Conservation (phyloP, 2,888 invertebrate genomes). For the Digitonthophagus gazella region DNA sequence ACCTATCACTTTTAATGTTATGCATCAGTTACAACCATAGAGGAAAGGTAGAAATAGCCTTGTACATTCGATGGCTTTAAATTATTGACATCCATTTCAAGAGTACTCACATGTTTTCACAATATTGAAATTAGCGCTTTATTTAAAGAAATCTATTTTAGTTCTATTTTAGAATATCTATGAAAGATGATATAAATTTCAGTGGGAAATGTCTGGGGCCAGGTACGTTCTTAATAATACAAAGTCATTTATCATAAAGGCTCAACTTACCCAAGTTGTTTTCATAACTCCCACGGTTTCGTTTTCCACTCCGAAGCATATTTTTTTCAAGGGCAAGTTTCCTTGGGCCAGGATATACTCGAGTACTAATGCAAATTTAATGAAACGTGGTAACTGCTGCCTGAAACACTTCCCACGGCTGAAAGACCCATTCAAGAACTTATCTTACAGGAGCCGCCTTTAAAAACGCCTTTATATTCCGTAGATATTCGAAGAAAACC, state of each 20-base stretch:
- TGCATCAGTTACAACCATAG: too few species aligned
- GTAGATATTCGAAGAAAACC: neutral
- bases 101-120: too few species aligned
- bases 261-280: neutral
- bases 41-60: too few species aligned
- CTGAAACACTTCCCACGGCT: neutral
- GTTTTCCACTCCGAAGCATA: neutral
- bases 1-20: too few species aligned
- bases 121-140: too few species aligned
- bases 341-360: neutral
- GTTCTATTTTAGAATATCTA: neutral
- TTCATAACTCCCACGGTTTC: neutral
- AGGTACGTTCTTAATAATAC: neutral
- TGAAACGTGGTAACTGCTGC: constrained; percentile 4
- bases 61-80: too few species aligned
- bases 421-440: neutral
- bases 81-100: too few species aligned
- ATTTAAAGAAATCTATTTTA: neutral
- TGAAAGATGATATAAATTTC: neutral
- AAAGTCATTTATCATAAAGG: neutral
- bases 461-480: neutral
- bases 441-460: neutral
- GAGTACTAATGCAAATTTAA: constrained; percentile 11
- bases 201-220: neutral
- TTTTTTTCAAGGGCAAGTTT: constrained; percentile 5